These are phyloP conservation scores for Listronotus bonariensis DNA, from an alignment of 1,140 invertebrate species.

Conservation along the genomic window DNA sequence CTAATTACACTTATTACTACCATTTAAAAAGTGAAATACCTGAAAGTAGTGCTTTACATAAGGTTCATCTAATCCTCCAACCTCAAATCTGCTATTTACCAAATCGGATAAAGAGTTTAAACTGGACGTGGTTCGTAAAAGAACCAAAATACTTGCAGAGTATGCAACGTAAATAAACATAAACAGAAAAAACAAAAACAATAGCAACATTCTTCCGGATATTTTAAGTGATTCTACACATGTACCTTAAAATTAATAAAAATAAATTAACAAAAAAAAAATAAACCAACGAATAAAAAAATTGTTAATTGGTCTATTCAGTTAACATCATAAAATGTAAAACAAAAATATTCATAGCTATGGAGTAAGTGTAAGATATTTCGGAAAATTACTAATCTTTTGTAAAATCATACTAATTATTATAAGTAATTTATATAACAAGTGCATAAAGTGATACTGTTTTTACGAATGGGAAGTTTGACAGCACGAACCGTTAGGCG, in stretches of 20 bases:
- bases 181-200: slow-evolving; percentile 44
- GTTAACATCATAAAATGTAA: too few species aligned
- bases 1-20: slow-evolving; percentile 6
- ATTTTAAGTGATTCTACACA: slow-evolving; percentile 37
- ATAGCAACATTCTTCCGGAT: slow-evolving; percentile 39
- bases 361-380: too few species aligned
- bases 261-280: too few species aligned
- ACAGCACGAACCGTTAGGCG: too few species aligned
- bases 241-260: slow-evolving; percentile 36
- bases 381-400: too few species aligned
- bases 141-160: slow-evolving; percentile 48
- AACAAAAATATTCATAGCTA: too few species aligned
- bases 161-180: slow-evolving; percentile 52
- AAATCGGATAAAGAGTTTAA: slow-evolving; percentile 40
- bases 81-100: slow-evolving; percentile 41
- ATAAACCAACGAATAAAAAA: too few species aligned
- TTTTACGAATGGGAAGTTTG: too few species aligned
- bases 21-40: slow-evolving; percentile 31
- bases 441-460: too few species aligned
- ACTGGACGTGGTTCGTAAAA: slow-evolving; percentile 44
- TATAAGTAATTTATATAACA: too few species aligned
- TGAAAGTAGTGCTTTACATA: slow-evolving; percentile 43
- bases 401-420: too few species aligned
- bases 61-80: slow-evolving; percentile 39
- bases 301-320: too few species aligned